Conservation (phyloP, 2,888 invertebrate genomes). For the Athetis lepigone region DNA sequence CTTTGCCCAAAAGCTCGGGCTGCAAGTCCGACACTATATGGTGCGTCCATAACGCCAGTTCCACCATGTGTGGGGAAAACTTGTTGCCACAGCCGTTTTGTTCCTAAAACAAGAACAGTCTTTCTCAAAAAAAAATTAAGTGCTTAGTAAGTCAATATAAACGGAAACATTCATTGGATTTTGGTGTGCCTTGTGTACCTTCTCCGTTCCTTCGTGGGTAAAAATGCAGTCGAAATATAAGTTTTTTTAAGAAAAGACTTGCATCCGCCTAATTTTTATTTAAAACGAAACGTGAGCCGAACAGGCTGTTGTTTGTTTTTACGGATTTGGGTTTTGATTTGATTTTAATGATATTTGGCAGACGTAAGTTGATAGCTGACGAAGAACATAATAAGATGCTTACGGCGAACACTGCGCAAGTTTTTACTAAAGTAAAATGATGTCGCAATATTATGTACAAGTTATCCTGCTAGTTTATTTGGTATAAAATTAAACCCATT, state of each 20-base stretch:
- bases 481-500: not conserved
- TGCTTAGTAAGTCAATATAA: no score
- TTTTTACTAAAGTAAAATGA: not conserved
- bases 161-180: no score
- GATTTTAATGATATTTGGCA: constrained; percentile 21
- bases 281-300: not conserved
- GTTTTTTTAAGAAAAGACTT: not conserved
- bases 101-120: constrained; percentile 72
- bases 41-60: constrained; percentile 98
- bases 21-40: constrained; percentile 96
- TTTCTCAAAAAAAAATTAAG: constrained; percentile 4
- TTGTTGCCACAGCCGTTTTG: constrained; percentile 90
- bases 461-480: constrained; percentile 21
- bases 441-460: constrained; percentile 19
- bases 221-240: not conserved
- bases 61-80: constrained; percentile 95
- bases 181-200: no score
- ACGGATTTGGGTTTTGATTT: not conserved
- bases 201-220: no score
- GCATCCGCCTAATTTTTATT: not conserved
- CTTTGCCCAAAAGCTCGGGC: constrained; percentile 95
- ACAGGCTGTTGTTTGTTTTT: not conserved
- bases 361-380: constrained; percentile 1
- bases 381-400: constrained; percentile 3
- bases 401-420: not conserved